Evolutionary conservation across 2,113 vertebrate species (phyloP).

Genomic region (Gila orcuttii): DNA sequence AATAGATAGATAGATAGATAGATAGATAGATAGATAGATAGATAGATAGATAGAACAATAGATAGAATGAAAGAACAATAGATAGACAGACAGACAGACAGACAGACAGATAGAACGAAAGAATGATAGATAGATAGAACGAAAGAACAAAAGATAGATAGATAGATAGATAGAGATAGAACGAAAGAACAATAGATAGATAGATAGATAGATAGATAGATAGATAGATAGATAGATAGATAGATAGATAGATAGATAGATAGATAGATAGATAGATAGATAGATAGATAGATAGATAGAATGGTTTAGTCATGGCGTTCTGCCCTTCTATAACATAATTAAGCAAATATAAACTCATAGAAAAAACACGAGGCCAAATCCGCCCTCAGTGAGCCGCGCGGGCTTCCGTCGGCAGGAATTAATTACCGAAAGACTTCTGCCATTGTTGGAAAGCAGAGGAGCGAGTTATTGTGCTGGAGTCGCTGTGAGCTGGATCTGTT

Average conservation of each 20-base stretch:
- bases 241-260: too few species aligned
- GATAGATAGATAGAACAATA: neutral
- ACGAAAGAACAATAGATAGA: neutral
- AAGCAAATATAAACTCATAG: too few species aligned
- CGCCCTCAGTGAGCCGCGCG: too few species aligned
- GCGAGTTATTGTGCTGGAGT: constrained; percentile 43
- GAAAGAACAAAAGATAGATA: neutral
- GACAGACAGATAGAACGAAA: neutral
- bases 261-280: too few species aligned
- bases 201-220: neutral
- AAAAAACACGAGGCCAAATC: too few species aligned
- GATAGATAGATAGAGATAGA: neutral
- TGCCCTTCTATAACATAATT: too few species aligned
- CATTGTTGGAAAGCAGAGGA: constrained; percentile 29
- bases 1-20: neutral
- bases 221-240: neutral
- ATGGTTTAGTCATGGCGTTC: too few species aligned
- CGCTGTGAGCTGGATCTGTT: constrained; percentile 39
- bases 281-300: too few species aligned
- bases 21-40: neutral
- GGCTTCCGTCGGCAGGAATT: constrained; percentile 39
- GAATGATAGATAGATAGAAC: neutral
- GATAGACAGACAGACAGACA: neutral
- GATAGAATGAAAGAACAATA: too few species aligned
- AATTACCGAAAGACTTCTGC: constrained; percentile 38